Conservation (phyloP, 2,797 vertebrate species). For the Pteropus rufus region DNA sequence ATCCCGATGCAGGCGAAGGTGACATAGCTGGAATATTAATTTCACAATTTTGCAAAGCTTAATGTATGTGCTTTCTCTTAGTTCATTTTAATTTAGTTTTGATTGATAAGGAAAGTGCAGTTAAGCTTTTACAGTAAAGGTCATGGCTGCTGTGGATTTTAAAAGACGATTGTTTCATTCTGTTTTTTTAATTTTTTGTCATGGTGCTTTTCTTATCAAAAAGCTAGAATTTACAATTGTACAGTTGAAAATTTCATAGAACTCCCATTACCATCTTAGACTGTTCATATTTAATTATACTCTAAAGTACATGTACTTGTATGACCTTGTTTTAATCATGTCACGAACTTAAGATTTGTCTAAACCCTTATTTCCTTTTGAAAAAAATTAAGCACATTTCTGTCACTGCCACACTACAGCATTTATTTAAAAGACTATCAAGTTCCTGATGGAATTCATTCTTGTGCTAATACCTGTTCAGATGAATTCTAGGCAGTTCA, state of each 20-base stretch:
- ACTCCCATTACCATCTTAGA: not conserved
- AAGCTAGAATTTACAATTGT: slow-evolving; percentile 30
- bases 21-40: slow-evolving; percentile 88
- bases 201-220: slow-evolving; percentile 42
- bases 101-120: slow-evolving; percentile 58
- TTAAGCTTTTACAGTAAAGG: slow-evolving; percentile 75
- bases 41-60: slow-evolving; percentile 85
- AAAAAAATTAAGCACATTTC: not conserved
- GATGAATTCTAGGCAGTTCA: not conserved
- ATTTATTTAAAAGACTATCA: not conserved
- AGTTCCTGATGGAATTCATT: not conserved
- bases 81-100: slow-evolving; percentile 74
- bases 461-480: not conserved
- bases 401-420: not conserved
- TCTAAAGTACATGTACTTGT: not conserved
- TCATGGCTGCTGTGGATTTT: slow-evolving; percentile 48
- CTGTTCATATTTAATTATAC: slow-evolving; percentile 28
- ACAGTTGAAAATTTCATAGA: not conserved
- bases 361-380: not conserved
- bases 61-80: slow-evolving; percentile 73
- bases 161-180: slow-evolving; percentile 34
- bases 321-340: slow-evolving; percentile 26
- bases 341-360: not conserved
- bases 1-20: slow-evolving; percentile 87
- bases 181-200: not conserved